Evolutionary conservation across 2,888 invertebrate genomes (phyloP).

Genomic region (Eumerus sabulonum): DNA sequence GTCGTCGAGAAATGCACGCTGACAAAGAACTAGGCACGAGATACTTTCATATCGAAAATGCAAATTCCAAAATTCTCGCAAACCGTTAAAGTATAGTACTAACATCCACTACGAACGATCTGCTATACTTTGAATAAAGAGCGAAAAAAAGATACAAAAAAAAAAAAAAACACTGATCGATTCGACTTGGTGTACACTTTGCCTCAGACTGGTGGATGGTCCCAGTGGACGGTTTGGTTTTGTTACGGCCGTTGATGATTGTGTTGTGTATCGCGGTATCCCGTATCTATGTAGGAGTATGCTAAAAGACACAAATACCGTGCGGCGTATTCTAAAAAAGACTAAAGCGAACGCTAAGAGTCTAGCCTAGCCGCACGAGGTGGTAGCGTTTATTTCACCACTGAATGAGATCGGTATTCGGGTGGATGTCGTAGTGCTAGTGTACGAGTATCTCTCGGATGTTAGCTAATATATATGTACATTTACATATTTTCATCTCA

Average conservation of each 20-base stretch:
- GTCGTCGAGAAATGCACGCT: conserved; percentile 39
- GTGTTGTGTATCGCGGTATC: conserved; percentile 45
- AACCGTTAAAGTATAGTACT: conserved; percentile 12
- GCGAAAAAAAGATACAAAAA: conserved; percentile 18
- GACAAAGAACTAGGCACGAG: conserved; percentile 16
- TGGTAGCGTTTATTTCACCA: no score
- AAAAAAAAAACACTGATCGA: conserved; percentile 47
- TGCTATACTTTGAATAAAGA: no score
- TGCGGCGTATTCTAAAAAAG: conserved; percentile 30
- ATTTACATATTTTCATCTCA: no score
- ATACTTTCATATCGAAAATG: conserved; percentile 37
- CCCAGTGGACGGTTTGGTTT: conserved; percentile 64
- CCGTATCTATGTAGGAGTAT: conserved; percentile 12
- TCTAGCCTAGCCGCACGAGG: conserved; percentile 18
- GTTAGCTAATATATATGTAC: conserved; percentile 47
- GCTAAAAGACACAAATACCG: conserved; percentile 38
- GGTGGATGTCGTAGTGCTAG: conserved; percentile 20
- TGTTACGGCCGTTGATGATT: conserved; percentile 60
- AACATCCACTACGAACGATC: conserved; percentile 10
- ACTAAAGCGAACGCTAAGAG: conserved; percentile 40
- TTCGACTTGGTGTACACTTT: conserved; percentile 64
- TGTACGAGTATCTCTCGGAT: conserved; percentile 49
- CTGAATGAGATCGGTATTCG: no score
- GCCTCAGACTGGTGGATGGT: conserved; percentile 60
- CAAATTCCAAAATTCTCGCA: conserved; percentile 60